Evolutionary conservation across 2,113 vertebrate genomes (phyloP).

Genomic region (Cololabis saira): DNA sequence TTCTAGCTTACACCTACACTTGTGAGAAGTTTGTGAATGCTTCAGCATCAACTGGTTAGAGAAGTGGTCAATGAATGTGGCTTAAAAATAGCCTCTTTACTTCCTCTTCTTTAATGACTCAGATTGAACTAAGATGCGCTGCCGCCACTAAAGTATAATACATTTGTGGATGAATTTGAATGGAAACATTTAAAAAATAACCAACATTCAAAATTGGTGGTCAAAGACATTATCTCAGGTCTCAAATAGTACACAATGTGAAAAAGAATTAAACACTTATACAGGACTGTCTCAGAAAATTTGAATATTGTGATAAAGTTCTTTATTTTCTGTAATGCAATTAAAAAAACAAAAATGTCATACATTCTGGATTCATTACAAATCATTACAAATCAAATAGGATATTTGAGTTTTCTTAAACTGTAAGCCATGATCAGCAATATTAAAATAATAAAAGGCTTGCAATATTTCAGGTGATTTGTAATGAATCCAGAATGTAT

Average conservation of each 20-base stretch:
- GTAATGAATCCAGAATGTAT: no score
- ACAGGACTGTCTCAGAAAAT: no score
- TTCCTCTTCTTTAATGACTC: conserved; percentile 2
- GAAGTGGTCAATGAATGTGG: conserved; percentile 1
- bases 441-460: no score
- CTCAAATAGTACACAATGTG: not conserved
- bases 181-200: no score
- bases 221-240: not conserved
- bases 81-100: conserved; percentile 8
- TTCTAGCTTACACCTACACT: not conserved
- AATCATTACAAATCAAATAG: no score
- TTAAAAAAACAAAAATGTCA: no score
- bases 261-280: not conserved
- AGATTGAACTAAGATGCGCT: not conserved
- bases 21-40: not conserved
- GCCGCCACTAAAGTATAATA: not conserved
- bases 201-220: not conserved
- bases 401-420: no score
- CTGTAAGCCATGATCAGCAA: no score
- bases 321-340: no score
- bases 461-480: no score
- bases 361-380: no score
- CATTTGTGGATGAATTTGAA: not conserved
- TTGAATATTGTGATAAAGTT: no score
- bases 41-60: not conserved